These are phyloP conservation scores for Liparis tanakae DNA, from an alignment of 2,797 vertebrate species.

Conservation along the genomic window DNA sequence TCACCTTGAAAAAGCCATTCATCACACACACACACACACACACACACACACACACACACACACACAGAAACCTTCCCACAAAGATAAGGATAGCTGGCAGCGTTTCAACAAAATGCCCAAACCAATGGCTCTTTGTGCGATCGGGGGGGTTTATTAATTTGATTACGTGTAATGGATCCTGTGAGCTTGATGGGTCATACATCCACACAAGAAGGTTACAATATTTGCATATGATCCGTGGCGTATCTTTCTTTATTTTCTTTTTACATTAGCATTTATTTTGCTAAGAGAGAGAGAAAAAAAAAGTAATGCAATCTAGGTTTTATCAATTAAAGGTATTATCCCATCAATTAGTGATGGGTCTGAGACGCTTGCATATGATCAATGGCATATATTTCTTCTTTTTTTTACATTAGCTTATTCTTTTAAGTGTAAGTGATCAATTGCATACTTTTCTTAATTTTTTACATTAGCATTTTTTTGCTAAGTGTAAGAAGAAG, in stretches of 20 bases:
- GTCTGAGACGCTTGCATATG: too few species aligned
- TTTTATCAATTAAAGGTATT: too few species aligned
- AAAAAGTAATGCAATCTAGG: too few species aligned
- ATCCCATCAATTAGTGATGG: too few species aligned
- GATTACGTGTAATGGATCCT: neutral
- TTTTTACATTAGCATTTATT: neutral
- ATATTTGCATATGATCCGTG: neutral
- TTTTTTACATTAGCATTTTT: neutral
- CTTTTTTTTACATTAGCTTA: neutral
- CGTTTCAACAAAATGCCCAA: neutral
- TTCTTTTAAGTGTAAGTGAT: neutral
- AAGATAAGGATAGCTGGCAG: neutral
- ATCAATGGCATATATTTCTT: too few species aligned
- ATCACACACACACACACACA: neutral
- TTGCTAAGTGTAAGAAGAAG: neutral
- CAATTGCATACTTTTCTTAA: too few species aligned
- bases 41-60: conserved; percentile 1
- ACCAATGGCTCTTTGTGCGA: neutral
- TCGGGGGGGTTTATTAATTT: neutral
- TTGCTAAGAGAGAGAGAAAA: too few species aligned
- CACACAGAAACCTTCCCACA: neutral
- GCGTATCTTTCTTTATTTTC: too few species aligned
- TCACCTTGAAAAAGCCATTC: neutral
- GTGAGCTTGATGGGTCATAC: neutral
- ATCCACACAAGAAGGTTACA: neutral